Percentiles rank a stretch among this genome's conserved stretches.
phyloP scores from a whole-genome alignment of 2,888 invertebrate species.

The Villa cingulata region DNA sequence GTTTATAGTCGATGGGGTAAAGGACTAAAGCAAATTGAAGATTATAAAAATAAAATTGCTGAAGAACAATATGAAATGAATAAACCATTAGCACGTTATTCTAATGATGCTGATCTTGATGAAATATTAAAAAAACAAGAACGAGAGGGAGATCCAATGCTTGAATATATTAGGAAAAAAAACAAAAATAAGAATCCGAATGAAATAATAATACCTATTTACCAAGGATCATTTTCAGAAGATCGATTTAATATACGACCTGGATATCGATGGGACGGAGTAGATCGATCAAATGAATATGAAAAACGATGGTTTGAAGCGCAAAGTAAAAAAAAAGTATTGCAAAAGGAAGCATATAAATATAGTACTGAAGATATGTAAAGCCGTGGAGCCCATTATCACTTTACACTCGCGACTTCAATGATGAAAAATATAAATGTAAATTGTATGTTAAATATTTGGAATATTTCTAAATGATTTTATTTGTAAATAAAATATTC shows the following conservation, averaged over 20 bases:
- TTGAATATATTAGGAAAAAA: slow-evolving; percentile 61
- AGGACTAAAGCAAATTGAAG: slow-evolving; percentile 74
- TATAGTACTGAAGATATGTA: slow-evolving; percentile 94
- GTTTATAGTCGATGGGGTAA: slow-evolving; percentile 74
- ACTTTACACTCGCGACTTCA: no score
- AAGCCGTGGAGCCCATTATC: no score
- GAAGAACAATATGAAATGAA: slow-evolving; percentile 72
- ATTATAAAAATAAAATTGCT: slow-evolving; percentile 49
- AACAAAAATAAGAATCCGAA: slow-evolving; percentile 38
- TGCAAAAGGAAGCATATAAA: slow-evolving; percentile 76
- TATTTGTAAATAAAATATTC: slow-evolving; percentile 89
- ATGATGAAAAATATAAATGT: no score
- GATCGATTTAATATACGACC: slow-evolving; percentile 88
- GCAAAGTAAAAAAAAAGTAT: slow-evolving; percentile 57
- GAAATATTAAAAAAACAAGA: slow-evolving; percentile 56
- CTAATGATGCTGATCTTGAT: slow-evolving; percentile 81
- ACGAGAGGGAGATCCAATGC: slow-evolving; percentile 87
- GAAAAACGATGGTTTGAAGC: slow-evolving; percentile 79
- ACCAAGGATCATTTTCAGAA: slow-evolving; percentile 74
- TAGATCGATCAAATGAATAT: slow-evolving; percentile 92
- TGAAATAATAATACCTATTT: slow-evolving; percentile 48
- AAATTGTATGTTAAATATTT: no score
- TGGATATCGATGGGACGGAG: slow-evolving; percentile 97
- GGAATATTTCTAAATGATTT: no score
- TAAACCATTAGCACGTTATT: slow-evolving; percentile 84